These are phyloP conservation scores for Gadopsis marmoratus DNA, from an alignment of 2,797 vertebrate genomes.

Conservation along the genomic window DNA sequence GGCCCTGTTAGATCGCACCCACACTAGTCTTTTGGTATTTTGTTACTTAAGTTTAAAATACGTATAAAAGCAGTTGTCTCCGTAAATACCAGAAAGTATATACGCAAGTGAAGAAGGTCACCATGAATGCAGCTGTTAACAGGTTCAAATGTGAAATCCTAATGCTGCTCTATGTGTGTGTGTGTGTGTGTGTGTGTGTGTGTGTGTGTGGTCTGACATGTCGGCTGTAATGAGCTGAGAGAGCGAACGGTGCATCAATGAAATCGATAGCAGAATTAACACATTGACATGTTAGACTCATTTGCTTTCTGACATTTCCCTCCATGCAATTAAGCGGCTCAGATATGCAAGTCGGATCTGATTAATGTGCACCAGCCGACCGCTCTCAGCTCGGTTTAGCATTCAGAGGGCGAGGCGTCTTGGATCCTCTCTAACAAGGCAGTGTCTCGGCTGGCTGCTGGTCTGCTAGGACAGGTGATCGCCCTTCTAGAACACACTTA, in stretches of 20 bases:
- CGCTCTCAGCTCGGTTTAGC: conserved; percentile 40
- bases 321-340: conserved; percentile 79
- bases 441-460: conserved; percentile 6
- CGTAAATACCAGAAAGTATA: not conserved
- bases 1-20: not conserved
- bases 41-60: not conserved
- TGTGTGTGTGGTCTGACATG: conserved; percentile 57
- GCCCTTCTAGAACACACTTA: not conserved
- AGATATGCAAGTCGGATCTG: conserved; percentile 80
- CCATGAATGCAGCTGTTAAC: conserved; percentile 3
- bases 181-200: conserved; percentile 15
- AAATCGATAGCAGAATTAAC: conserved; percentile 84
- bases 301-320: conserved; percentile 85
- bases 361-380: conserved; percentile 68
- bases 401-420: conserved; percentile 27
- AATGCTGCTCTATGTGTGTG: not conserved
- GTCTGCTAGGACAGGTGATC: not conserved
- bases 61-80: not conserved
- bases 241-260: conserved; percentile 73
- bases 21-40: not conserved
- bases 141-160: conserved; percentile 1
- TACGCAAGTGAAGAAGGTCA: no score
- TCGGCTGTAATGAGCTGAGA: conserved; percentile 79
- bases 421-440: conserved; percentile 9
- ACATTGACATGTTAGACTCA: conserved; percentile 80